These are phyloP conservation scores for Turritopsis dohrnii DNA, from an alignment of 30 jellyfish, hydroid and myxozoan species.

Conservation along the genomic window DNA sequence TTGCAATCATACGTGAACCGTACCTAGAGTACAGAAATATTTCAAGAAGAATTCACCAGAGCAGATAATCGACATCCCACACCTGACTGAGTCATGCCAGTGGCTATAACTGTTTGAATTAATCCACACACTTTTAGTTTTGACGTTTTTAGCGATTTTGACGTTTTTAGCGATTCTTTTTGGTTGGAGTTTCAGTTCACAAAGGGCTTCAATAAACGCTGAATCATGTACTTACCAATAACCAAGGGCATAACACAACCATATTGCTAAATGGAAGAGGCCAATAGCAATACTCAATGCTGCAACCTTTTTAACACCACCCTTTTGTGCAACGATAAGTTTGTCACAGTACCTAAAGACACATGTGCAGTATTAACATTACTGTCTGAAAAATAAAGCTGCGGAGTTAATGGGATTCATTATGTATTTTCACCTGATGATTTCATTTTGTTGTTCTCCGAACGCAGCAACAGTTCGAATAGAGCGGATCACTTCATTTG, in stretches of 20 bases:
- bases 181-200: no score
- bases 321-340: slow-evolving; percentile 64
- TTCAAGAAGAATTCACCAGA: no score
- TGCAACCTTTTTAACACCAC: slow-evolving; percentile 73
- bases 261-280: slow-evolving; percentile 69
- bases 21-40: slow-evolving; percentile 66
- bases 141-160: no score
- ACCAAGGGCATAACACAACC: slow-evolving; percentile 77
- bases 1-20: slow-evolving; percentile 65
- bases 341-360: slow-evolving; percentile 43
- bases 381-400: neutral
- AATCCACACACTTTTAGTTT: no score
- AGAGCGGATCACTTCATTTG: slow-evolving; percentile 18
- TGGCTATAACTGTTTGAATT: no score
- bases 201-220: no score
- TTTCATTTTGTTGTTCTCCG: slow-evolving; percentile 8
- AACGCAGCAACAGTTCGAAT: slow-evolving; percentile 12
- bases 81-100: no score
- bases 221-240: slow-evolving; percentile 79
- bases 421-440: neutral
- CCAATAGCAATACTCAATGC: slow-evolving; percentile 81
- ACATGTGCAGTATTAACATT: neutral
- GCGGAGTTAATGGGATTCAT: neutral
- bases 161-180: no score
- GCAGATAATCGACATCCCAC: no score